These are phyloP conservation scores for Drosophila subsilvestris DNA, from an alignment of 2,888 invertebrate genomes.

Conservation along the genomic window DNA sequence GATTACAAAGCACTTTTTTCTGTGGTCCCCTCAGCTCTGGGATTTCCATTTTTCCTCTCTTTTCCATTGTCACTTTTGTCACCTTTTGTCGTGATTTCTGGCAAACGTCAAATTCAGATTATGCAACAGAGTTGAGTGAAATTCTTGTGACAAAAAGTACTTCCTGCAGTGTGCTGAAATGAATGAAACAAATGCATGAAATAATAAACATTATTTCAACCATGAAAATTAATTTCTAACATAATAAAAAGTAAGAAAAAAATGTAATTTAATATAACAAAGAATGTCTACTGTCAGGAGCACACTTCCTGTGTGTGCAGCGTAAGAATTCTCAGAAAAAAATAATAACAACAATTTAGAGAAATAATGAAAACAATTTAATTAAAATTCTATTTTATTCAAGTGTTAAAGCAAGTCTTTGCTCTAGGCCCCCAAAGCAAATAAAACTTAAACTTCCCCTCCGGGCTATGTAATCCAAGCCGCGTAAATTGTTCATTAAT, in stretches of 20 bases:
- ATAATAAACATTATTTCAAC: conserved; percentile 14
- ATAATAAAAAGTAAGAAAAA: background rate
- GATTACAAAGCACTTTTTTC: conserved; percentile 64
- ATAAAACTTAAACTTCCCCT: background rate
- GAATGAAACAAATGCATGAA: conserved; percentile 24
- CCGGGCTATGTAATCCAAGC: background rate
- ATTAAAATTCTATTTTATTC: background rate
- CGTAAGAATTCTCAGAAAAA: background rate
- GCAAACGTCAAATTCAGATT: conserved; percentile 40
- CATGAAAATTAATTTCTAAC: conserved; percentile 22
- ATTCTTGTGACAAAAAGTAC: conserved; percentile 3
- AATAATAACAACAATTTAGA: background rate
- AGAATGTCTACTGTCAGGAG: conserved; percentile 8
- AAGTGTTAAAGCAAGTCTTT: background rate
- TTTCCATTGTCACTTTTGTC: conserved; percentile 45
- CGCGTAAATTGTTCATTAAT: background rate
- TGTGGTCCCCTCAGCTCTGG: conserved; percentile 19
- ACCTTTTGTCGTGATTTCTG: conserved; percentile 37
- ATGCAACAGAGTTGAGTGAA: conserved; percentile 21
- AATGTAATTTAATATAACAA: conserved; percentile 17
- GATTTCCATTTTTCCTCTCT: conserved; percentile 28
- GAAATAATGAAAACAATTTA: conserved; percentile 9
- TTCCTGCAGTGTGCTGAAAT: background rate
- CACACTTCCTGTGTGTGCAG: conserved; percentile 6
- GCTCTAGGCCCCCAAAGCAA: too few relatives aligned